Evolutionary conservation across 2,797 vertebrate genomes (phyloP).

Genomic region (Lutjanus campechanus): DNA sequence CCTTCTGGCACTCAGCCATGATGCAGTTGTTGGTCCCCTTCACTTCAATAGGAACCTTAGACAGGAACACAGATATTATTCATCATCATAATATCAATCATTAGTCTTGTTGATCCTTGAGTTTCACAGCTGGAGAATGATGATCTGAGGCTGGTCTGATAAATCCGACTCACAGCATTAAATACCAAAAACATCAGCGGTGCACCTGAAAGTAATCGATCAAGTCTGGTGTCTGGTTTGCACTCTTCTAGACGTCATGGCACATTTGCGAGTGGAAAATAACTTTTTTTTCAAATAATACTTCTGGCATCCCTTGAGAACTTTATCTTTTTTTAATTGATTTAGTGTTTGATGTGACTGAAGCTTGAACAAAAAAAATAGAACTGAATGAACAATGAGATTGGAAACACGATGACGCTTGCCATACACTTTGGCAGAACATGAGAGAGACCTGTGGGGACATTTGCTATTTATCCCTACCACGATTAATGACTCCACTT

Average conservation of each 20-base stretch:
- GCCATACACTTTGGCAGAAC: conserved; percentile 60
- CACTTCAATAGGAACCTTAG: conserved; percentile 21
- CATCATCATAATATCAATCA: conserved; percentile 37
- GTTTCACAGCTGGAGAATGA: conserved; percentile 54
- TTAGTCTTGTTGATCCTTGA: conserved; percentile 38
- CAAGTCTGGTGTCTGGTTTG: conserved; percentile 37
- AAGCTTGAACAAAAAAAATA: conserved; percentile 43
- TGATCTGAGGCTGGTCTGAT: conserved; percentile 48
- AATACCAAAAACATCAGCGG: conserved; percentile 27
- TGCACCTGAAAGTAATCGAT: conserved; percentile 64
- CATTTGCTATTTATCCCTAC: conserved; percentile 54
- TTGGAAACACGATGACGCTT: conserved; percentile 44
- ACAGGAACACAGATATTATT: conserved; percentile 42
- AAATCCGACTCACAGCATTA: conserved; percentile 39
- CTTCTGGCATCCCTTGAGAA: background rate
- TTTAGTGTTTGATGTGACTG: conserved; percentile 56
- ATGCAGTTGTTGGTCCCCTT: conserved; percentile 24
- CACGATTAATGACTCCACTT: conserved; percentile 70
- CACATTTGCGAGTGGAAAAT: conserved; percentile 31
- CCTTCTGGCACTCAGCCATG: conserved; percentile 21
- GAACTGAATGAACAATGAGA: conserved; percentile 29
- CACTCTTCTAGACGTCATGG: conserved; percentile 15
- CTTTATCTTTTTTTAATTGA: conserved; percentile 18
- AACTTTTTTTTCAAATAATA: background rate
- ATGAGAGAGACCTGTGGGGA: conserved; percentile 62